Base-by-base conservation (phyloP, 2,797 vertebrate species). In the Characodon lateralis region DNA sequence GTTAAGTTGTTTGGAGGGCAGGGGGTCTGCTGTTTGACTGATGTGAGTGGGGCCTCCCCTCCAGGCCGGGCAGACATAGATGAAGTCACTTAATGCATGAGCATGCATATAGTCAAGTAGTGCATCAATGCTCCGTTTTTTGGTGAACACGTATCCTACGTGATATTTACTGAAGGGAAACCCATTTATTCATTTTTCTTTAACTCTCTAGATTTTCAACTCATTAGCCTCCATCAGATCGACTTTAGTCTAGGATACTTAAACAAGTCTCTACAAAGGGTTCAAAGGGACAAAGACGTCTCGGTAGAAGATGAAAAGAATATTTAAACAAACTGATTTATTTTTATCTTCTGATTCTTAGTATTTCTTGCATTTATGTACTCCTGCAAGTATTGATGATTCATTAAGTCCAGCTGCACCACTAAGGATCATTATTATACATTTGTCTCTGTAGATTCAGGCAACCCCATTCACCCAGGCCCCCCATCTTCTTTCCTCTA, bases 1-100 rank as follows among this genome's bases (percentile, higher is more conserved):
- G 89, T 85, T 83, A 80, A 91, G 84, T 85, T 89, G 87, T 88
- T 89, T 48, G 80, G 72, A 83, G 89, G 79, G 86, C 69, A 84
- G 83, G 86, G 85, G 87, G 83, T 88, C 85, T 84, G 77, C 77
- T 68, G 82, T 80, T 74, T 86, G 80, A 86, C 82, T 89, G 81
- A 90, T 88, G 79, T 5, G 10, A 73, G 83, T 65, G 76, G 65
- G 74, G 76, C 78, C 66, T 69, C 83, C 86, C 84, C 86, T 77
- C 70, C 72, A 82, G 85, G 85, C 81, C 80, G 66, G 71, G 55
- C 69, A 71, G 83, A 88, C 75, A 88, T 68, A 81, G 81, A 91
- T 80, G 79, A 84, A 83, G 48, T 85, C 78, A 70, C 72, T 35
- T 55, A 77, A 71, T 80, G 76, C 83, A 9, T 77, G 46, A 81